Percentiles rank a stretch among this genome's conserved stretches.
These are phyloP conservation scores for Campoplex nolae DNA, from an alignment of 2,888 invertebrate genomes.

Conservation along the genomic window DNA sequence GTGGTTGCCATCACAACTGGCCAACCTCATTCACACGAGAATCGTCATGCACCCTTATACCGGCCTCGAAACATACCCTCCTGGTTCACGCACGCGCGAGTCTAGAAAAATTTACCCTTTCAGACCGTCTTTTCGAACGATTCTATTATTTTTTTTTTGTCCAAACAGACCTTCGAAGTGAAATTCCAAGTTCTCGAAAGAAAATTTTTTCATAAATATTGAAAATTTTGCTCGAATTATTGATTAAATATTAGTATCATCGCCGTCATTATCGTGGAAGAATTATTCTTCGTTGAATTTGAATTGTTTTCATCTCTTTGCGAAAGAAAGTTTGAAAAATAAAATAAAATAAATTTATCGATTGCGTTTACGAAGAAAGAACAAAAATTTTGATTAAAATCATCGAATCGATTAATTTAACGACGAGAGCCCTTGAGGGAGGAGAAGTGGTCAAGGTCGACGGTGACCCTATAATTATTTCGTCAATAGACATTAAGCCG, in stretches of 20 bases:
- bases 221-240: not conserved
- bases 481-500: constrained; percentile 12
- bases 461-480: constrained; percentile 3
- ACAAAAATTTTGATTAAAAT: too few species aligned
- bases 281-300: not conserved
- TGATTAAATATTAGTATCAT: too few species aligned
- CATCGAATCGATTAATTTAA: not conserved
- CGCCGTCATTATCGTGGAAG: not conserved
- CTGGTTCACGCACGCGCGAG: constrained; percentile 33
- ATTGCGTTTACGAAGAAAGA: too few species aligned
- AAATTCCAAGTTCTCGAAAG: not conserved
- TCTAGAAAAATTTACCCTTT: not conserved
- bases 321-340: not conserved
- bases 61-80: constrained; percentile 31
- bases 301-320: not conserved
- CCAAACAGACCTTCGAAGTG: not conserved
- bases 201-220: not conserved
- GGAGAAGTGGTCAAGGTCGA: constrained; percentile 1
- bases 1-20: constrained; percentile 78
- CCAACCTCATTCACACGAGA: constrained; percentile 46
- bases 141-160: not conserved
- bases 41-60: constrained; percentile 48
- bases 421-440: not conserved
- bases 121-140: not conserved
- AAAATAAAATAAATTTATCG: too few species aligned